These are phyloP conservation scores for Cyanoderma ruficeps DNA, from an alignment of 2,113 vertebrate genomes.

Conservation along the genomic window DNA sequence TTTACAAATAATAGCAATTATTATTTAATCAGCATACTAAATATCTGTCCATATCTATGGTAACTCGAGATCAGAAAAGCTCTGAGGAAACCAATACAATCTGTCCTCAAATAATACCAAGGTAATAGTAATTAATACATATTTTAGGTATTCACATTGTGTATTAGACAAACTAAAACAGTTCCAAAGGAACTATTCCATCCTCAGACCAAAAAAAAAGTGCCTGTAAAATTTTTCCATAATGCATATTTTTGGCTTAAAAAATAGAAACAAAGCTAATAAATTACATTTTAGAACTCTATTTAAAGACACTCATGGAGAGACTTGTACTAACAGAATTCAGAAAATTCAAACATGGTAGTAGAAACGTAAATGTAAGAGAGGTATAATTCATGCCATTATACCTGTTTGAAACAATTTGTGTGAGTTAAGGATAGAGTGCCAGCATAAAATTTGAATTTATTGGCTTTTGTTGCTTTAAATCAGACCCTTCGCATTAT, in stretches of 20 bases:
- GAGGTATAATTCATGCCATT: conserved; percentile 40
- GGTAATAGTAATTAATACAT: neutral
- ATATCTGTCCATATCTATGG: neutral
- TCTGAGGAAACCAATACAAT: neutral
- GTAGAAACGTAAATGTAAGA: conserved; percentile 31
- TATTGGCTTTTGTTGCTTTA: conserved; percentile 76
- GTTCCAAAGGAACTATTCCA: neutral
- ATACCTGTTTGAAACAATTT: conserved; percentile 69
- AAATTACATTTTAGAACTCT: conserved; percentile 32
- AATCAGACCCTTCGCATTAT: conserved; percentile 75
- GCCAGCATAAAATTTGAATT: conserved; percentile 71
- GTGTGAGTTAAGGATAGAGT: conserved; percentile 61
- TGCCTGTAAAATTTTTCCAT: neutral
- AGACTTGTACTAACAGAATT: conserved; percentile 40
- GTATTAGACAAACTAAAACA: neutral
- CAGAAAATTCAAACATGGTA: conserved; percentile 41
- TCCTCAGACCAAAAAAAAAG: neutral
- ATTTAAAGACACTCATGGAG: conserved; percentile 35
- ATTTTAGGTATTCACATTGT: neutral
- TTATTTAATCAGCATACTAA: conserved; percentile 30
- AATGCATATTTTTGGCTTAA: neutral
- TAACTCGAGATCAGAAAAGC: conserved; percentile 34
- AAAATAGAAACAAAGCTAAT: neutral
- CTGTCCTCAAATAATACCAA: neutral
- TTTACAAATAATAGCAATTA: conserved; percentile 1